Conservation (phyloP, 2,888 invertebrate species). For the Agonopterix alstromeriana region DNA sequence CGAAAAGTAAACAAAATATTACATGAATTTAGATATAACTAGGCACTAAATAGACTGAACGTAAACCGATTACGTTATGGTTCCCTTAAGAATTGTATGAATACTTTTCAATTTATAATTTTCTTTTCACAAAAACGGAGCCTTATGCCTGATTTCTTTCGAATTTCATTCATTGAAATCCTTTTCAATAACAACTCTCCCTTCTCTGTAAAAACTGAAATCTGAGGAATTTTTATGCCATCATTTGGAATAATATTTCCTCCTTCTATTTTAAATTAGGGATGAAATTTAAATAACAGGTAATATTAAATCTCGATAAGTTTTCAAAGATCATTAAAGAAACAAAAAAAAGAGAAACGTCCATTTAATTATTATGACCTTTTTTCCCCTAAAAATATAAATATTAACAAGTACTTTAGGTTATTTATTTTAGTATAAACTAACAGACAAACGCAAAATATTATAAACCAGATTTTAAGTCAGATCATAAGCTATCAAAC, state of each 20-base stretch:
- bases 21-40: too few relatives aligned
- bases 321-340: too few relatives aligned
- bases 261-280: neutral
- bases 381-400: too few relatives aligned
- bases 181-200: conserved; percentile 53
- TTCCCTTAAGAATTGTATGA: conserved; percentile 26
- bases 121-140: conserved; percentile 27
- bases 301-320: neutral
- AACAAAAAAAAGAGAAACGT: too few relatives aligned
- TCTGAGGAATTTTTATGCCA: conserved; percentile 33
- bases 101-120: conserved; percentile 37
- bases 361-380: too few relatives aligned
- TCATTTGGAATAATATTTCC: conserved; percentile 26
- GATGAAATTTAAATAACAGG: too few relatives aligned
- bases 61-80: conserved; percentile 33
- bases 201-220: conserved; percentile 42
- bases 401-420: too few relatives aligned
- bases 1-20: too few relatives aligned
- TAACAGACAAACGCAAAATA: too few relatives aligned
- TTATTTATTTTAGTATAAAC: too few relatives aligned
- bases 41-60: conserved; percentile 9
- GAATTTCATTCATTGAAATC: conserved; percentile 43
- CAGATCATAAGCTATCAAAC: too few relatives aligned
- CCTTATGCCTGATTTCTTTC: conserved; percentile 40
- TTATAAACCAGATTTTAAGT: too few relatives aligned